These are phyloP conservation scores for Amphiprion clarkii DNA, from an alignment of 2,797 vertebrate genomes.

Conservation along the genomic window DNA sequence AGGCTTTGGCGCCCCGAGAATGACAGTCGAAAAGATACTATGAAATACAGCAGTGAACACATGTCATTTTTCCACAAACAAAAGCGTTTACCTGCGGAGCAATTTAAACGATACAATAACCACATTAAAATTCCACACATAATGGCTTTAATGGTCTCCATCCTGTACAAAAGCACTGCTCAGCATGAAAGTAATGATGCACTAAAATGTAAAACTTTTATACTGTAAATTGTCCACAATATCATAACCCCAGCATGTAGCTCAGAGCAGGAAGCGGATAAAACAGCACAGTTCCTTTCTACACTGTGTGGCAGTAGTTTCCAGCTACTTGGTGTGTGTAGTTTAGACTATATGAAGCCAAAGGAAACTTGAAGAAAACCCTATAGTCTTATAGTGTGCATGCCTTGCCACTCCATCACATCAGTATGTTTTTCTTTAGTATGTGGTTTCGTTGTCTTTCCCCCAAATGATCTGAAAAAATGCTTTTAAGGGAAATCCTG, in stretches of 20 bases:
- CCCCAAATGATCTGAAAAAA: slow-evolving; percentile 41
- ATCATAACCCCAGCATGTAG: slow-evolving; percentile 52
- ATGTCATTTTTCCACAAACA: slow-evolving; percentile 8
- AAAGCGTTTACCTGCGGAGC: not conserved
- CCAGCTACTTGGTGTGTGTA: slow-evolving; percentile 45
- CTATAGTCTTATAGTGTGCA: slow-evolving; percentile 37
- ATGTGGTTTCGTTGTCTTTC: slow-evolving; percentile 55
- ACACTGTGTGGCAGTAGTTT: slow-evolving; percentile 45
- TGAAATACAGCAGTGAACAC: not conserved
- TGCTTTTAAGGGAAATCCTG: slow-evolving; percentile 38
- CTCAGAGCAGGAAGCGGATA: slow-evolving; percentile 40
- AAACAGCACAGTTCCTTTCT: slow-evolving; percentile 31
- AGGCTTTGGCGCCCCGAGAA: not conserved
- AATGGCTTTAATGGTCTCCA: slow-evolving; percentile 23
- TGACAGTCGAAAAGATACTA: not conserved
- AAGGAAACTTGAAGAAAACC: slow-evolving; percentile 59
- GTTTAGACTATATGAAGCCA: slow-evolving; percentile 64
- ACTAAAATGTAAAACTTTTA: slow-evolving; percentile 44
- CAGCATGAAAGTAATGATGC: slow-evolving; percentile 50
- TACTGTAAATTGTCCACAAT: slow-evolving; percentile 27
- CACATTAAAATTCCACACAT: slow-evolving; percentile 19
- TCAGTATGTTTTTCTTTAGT: slow-evolving; percentile 63
- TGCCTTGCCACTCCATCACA: slow-evolving; percentile 42
- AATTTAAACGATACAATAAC: slow-evolving; percentile 11
- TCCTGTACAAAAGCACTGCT: slow-evolving; percentile 16